Base-by-base conservation (phyloP, 2,113 vertebrate genomes). In the Grammomys dolichurus region DNA sequence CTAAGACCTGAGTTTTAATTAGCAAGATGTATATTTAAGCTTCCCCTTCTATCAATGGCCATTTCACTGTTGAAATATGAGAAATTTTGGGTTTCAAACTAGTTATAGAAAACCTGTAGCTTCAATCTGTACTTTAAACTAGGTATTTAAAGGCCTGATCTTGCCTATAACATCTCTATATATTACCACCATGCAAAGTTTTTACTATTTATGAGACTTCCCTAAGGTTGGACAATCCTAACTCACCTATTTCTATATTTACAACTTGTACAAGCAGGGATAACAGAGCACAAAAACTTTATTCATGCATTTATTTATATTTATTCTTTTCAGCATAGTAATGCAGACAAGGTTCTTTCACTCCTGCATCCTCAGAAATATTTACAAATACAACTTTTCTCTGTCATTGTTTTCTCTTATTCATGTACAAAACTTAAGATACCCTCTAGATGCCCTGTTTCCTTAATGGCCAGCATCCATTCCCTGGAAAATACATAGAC, bases 131-230 rank as follows among this genome's bases (percentile, higher is more conserved):
- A 26, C 20, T 26, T 36, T 92, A 88, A 84, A 17, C 56, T 88
- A 69, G 82, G 76, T 28, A 20, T 87, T 93, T 82, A 43, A 11
- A 26, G 91, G 46, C 60, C 40, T 33, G 16, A 67, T 1, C 11
- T 82, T 93, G 54, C 9, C 11, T 60, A 75, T 58, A 92, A 31
- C 63, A 16, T 88, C 14, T 91, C 75, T 43, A 85, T 56, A 43
- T 0, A 90, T 20, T 65, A 51, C 3, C 8, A 36, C 67, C 51
- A 86, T 20, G 1, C 43, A 0, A 22, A 70, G 5, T 1, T 67
- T 46, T 97, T 77, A 17, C 51, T 87, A 77, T 77, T 86, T 95
- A 48, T 20, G 93, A 67, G 65, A 58, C 17, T 91, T 93, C 26
- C 56, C 17, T 31, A 51, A 31, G 13, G 2, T 85, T 96, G 54